Percentiles rank a stretch among this genome's conserved stretches.
Conservation (phyloP, 2,888 invertebrate genomes). For the Drymonia ruficornis region DNA sequence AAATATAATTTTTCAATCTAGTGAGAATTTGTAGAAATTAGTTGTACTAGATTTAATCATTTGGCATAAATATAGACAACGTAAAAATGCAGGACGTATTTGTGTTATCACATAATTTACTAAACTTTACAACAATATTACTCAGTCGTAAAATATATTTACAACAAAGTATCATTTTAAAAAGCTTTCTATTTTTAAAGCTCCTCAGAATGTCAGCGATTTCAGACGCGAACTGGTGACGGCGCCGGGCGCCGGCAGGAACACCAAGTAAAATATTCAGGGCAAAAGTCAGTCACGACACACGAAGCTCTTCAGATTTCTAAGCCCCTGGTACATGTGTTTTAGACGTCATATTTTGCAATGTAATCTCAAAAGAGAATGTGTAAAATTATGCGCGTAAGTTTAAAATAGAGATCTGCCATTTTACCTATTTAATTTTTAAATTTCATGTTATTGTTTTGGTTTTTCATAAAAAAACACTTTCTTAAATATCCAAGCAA, state of each 20-base stretch:
- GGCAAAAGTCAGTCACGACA: conserved; percentile 81
- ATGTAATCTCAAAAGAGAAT: neutral
- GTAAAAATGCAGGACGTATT: no score
- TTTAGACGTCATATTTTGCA: conserved; percentile 21
- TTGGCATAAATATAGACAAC: no score
- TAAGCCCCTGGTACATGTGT: conserved; percentile 48
- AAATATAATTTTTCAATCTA: no score
- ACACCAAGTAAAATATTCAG: conserved; percentile 76
- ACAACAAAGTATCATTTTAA: neutral
- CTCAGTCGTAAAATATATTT: neutral
- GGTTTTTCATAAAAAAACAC: no score
- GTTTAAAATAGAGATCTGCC: neutral
- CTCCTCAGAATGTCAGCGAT: conserved; percentile 43
- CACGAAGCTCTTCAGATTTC: conserved; percentile 53
- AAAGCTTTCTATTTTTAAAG: conserved; percentile 1
- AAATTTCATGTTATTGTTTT: no score
- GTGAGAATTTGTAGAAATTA: no score
- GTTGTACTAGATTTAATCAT: no score
- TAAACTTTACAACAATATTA: no score
- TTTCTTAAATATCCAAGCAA: no score
- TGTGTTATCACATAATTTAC: no score
- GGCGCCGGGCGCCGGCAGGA: conserved; percentile 66
- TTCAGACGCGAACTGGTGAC: conserved; percentile 58
- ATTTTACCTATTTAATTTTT: no score
- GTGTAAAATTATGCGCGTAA: neutral